phyloP scores from a whole-genome alignment of 2,113 vertebrate genomes.

The Bufo bufo region DNA sequence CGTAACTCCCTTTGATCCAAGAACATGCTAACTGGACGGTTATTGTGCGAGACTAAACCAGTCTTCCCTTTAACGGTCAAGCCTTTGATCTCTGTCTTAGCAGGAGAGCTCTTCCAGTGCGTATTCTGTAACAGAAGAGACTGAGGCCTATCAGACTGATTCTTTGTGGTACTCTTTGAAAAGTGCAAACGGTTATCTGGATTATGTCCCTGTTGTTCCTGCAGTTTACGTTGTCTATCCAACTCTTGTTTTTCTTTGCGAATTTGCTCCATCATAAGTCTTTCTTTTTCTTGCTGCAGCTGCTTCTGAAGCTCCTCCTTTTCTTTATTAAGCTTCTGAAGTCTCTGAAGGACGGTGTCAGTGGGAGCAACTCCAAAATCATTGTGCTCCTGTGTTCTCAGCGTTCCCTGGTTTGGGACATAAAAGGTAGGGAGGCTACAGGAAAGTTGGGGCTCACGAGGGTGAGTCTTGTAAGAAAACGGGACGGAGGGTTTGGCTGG shows the following conservation, averaged over 20 bases:
- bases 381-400: conserved; percentile 61
- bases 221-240: conserved; percentile 80
- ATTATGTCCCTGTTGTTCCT: conserved; percentile 78
- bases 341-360: conserved; percentile 78
- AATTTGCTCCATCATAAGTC: conserved; percentile 96
- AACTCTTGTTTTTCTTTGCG: conserved; percentile 88
- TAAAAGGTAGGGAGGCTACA: conserved; percentile 90
- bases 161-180: conserved; percentile 61
- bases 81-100: conserved; percentile 62
- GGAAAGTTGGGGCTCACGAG: conserved; percentile 69
- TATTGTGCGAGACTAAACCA: conserved; percentile 63
- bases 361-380: conserved; percentile 53
- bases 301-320: conserved; percentile 87
- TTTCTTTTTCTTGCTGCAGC: conserved; percentile 87
- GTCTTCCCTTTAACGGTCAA: conserved; percentile 66
- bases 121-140: conserved; percentile 60
- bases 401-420: conserved; percentile 73
- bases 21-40: conserved; percentile 72
- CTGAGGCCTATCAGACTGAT: conserved; percentile 62
- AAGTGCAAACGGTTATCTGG: conserved; percentile 59
- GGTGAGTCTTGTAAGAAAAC: conserved; percentile 60
- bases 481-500: conserved; percentile 58
- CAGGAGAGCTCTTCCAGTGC: conserved; percentile 41
- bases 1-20: conserved; percentile 60
- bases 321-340: conserved; percentile 87